Base-by-base conservation (phyloP, 2,113 vertebrate genomes). In the Macroglossus sobrinus region DNA sequence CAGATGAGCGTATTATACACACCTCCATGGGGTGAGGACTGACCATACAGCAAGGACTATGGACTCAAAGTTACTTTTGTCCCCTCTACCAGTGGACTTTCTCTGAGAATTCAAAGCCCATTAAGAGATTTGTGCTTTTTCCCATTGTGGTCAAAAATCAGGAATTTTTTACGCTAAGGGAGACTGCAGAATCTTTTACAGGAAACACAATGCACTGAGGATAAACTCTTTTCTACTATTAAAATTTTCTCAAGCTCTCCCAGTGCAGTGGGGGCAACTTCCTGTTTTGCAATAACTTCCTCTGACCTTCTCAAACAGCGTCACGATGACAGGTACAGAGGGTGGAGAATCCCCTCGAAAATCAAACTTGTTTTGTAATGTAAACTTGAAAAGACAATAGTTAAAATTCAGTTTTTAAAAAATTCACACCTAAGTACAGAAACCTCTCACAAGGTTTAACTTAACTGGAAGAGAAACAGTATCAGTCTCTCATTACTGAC, bases 361-460 rank as follows among this genome's bases (percentile, higher is more conserved):
- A 19, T 13, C 33, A 33, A 24, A 22, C n/a, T 88, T 86, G 74
- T 61, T 47, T 14, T 47, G 38, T 72, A 64, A 40, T 79, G 38
- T 74, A 97, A 91, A 61, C 43, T 14, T 47, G 45, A 66, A 35
- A 97, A 98, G 64, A 91, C 33, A 96, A 91, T 87, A 69, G 33
- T 40, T 30, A 69, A 91, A 94, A 19, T 38, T 75, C 45, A 84
- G 14, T 1, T 2, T 0, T 2, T 47, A 64, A 72, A 75, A 74
- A 68, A 66, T 12, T 79, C 22, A 71, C 4, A 45, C 15, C 47
- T 15, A 69, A 78, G 35, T 68, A 88, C 5, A 69, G 38, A 40
- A 84, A 63, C 21, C 19, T 59, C 33, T 13, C 24, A 14, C 13
- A 55, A 93, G 71, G 59, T 59, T 80, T 26, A 84, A 76, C 12